Base-by-base conservation (phyloP, 64 coral and sea anemone species). In the Porites lutea region DNA sequence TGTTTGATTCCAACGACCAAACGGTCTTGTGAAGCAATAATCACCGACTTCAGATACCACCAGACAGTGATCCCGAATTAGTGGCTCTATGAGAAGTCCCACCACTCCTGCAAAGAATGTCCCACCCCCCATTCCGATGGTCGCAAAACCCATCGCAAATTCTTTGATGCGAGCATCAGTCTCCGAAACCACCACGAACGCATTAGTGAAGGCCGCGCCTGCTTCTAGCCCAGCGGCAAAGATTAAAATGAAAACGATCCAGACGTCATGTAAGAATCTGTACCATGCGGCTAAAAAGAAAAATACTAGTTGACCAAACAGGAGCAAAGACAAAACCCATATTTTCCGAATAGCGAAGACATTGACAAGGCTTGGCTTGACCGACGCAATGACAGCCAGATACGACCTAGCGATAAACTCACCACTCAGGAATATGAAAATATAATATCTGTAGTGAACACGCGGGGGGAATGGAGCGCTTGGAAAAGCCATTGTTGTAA, bases 401-500 rank as follows among this genome's bases (percentile, higher is more conserved):
- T 97, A 97, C 0, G 95, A 97, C 5, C 95, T 86, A 5, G 95
- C 95, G 8, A 97, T 69, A 48, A 97, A 97, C 71, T 97, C 95
- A 65, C 95, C 95, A 16, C 90, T 92, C 8, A 97, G 83, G 63
- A 97, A 97, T 82, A 97, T 97, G 52, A 97, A 97, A 66, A 97
- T 97, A 67, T 97, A 97, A 47, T 97, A 97, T 44, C 93, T 92
- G 60, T 97, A 97, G 20, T 97, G 95, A 37, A 97, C 95, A 71
- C 95, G 67, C 9, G 95, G 95, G 0, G 95, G 95, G 27, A 97
- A 97, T 8, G 95, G 95, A 15, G 95, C 95, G 23, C 8, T 97
- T 13, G 95, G 95, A 64, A 97, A 97, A 23, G 95, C 95, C 95
- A 97, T 97, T 88, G 95, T 97, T 7, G 95, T 97, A 6, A 97